These are phyloP conservation scores for Cavia aperea DNA, from an alignment of 2,113 vertebrate genomes.

Conservation along the genomic window DNA sequence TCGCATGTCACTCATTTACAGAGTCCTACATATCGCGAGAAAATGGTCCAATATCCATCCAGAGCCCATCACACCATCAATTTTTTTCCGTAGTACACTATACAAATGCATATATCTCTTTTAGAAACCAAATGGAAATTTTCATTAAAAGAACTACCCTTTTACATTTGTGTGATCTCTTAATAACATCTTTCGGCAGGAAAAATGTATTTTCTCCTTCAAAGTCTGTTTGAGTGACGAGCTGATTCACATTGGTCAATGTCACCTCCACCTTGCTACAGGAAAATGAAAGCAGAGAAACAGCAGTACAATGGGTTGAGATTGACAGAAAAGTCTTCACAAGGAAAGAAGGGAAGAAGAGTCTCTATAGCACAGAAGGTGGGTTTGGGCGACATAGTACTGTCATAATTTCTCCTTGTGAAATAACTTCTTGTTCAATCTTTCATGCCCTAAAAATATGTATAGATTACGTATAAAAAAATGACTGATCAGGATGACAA, in stretches of 20 bases:
- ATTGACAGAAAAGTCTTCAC: neutral
- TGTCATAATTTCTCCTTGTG: neutral
- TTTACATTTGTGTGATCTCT: constrained; percentile 47
- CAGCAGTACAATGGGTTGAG: neutral
- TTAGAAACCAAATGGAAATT: constrained; percentile 8
- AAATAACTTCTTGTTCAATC: neutral
- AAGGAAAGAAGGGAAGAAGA: neutral
- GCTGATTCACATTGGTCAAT: neutral
- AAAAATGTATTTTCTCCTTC: constrained; percentile 35
- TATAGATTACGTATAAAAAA: neutral
- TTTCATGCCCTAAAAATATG: neutral
- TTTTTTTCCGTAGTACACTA: neutral
- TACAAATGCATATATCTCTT: neutral
- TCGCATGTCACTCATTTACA: constrained; percentile 46
- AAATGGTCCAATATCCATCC: neutral
- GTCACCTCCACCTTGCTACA: neutral
- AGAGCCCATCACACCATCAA: neutral
- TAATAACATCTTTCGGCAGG: constrained; percentile 37
- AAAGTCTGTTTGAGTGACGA: constrained; percentile 35
- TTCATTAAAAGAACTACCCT: constrained; percentile 40
- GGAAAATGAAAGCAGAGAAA: neutral
- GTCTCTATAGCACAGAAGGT: neutral
- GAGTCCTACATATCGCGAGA: neutral
- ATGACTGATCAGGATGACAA: neutral
- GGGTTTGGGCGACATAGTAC: neutral